Evolutionary conservation across 1,140 invertebrate genomes (phyloP), one percentile per base, ranked within the genome.

Genomic region (Campoletis sonorensis): DNA sequence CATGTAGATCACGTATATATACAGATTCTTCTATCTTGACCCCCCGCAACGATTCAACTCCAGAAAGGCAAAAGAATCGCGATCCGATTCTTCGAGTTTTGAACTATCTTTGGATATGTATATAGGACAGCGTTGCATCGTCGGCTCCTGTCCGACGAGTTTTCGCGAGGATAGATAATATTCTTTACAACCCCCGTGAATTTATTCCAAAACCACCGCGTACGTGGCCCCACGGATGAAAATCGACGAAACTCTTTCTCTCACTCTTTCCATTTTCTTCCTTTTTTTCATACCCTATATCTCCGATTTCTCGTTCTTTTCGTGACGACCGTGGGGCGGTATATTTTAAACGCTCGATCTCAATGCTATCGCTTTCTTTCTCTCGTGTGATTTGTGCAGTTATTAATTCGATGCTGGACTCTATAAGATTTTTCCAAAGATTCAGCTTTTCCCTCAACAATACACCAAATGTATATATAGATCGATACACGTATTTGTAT

Each of bases 111-210:
- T 64, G n/a, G 37, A 26, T 76, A 54, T 76, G 23, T 73, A 73
- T 51, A 40, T 27, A 67, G 23, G 30, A 18, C 10, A 2, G 49
- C 15, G 30, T 33, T 70, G 49, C 40, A 54, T 75, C 40, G 21
- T 33, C 75, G 75, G 75, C 75, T 77, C 54, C 75, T 77, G 27
- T 77, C 75, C 75, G 75, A 77, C 75, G 75, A 26, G 33, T 40
- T 78, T 78, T 67, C 76, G 58, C 61, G 33, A 40, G 54, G 30
- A 78, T 64, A 78, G 76, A 78, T 78, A 78, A 78, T 64, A 78
- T 78, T 78, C 76, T 78, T 78, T 78, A 78, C 76, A 78, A 33
- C n/a, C 30, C 58, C 45, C 21, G 76, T 67, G 76, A 78, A 78
- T 78, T 78, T 78, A 78, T 78, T 78, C 76, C 76, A 51, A 78